Percentiles rank a stretch among this genome's conserved stretches.
Conservation (phyloP, 2,888 invertebrate genomes). For the Himalopsyche kuldschensis region DNA sequence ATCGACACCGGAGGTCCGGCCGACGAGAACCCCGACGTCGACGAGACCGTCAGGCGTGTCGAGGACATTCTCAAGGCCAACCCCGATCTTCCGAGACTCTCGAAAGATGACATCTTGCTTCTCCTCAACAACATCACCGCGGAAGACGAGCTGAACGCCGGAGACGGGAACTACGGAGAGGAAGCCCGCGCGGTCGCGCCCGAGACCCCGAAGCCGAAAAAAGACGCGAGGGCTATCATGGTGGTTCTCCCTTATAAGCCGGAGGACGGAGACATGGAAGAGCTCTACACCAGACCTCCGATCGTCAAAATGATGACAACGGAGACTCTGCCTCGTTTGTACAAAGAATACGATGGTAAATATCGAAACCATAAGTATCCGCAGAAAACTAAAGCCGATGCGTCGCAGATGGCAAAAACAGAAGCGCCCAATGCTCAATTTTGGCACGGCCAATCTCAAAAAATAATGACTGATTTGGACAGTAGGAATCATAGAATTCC, state of each 20-base stretch:
- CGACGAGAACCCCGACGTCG: conserved; percentile 1
- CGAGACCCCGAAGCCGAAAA: neutral
- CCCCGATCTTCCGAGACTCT: conserved; percentile 64
- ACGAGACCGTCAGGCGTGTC: conserved; percentile 66
- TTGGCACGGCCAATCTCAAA: conserved; percentile 24
- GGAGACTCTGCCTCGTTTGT: neutral
- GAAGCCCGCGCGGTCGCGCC: neutral
- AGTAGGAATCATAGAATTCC: conserved; percentile 14
- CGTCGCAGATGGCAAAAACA: neutral
- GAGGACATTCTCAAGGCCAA: conserved; percentile 64
- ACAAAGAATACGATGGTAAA: neutral
- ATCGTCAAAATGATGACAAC: conserved; percentile 59
- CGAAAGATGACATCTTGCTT: conserved; percentile 67
- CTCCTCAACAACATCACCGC: conserved; percentile 67
- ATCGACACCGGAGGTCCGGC: neutral
- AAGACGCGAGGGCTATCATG: conserved; percentile 59
- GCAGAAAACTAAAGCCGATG: conserved; percentile 40
- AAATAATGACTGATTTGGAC: conserved; percentile 18
- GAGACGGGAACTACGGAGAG: neutral
- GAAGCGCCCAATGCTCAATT: conserved; percentile 2
- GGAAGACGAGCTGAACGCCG: conserved; percentile 51
- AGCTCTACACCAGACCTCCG: conserved; percentile 68
- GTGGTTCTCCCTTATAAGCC: conserved; percentile 69
- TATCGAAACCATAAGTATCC: conserved; percentile 45
- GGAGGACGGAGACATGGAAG: conserved; percentile 61